Conservation (phyloP, 2,113 vertebrate species). For the Gasterosteus nipponicus region DNA sequence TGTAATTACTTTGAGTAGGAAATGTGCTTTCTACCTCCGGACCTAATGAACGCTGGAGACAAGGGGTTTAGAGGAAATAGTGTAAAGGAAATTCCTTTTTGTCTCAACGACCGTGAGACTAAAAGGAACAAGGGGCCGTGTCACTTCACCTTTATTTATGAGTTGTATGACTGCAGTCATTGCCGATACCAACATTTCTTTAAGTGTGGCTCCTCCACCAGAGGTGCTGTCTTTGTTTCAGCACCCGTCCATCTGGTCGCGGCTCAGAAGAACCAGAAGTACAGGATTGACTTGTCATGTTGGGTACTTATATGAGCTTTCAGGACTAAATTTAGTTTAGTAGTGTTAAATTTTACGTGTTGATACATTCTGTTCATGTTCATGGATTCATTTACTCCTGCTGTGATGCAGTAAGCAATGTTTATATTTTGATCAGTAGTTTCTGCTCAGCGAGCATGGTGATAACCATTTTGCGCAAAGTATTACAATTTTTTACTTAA, state of each 20-base stretch:
- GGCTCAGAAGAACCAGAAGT: constrained; percentile 44
- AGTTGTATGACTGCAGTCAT: neutral
- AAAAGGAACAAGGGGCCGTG: neutral
- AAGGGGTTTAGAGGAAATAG: constrained; percentile 14
- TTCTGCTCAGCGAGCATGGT: neutral
- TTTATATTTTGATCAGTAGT: neutral
- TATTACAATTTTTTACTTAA: neutral
- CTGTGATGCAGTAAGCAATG: neutral
- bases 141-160: neutral
- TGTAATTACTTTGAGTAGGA: neutral
- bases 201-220: neutral
- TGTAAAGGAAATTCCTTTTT: neutral
- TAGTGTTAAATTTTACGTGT: neutral
- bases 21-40: constrained; percentile 5
- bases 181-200: neutral
- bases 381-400: neutral
- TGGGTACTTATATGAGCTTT: neutral
- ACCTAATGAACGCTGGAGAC: neutral
- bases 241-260: neutral
- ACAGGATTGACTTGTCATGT: constrained; percentile 47
- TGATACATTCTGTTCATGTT: neutral
- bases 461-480: neutral
- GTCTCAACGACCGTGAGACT: neutral
- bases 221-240: constrained; percentile 1
- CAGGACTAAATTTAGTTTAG: neutral